Evolutionary conservation across 2,888 invertebrate species (phyloP).

Genomic region (Blastobasis adustella): DNA sequence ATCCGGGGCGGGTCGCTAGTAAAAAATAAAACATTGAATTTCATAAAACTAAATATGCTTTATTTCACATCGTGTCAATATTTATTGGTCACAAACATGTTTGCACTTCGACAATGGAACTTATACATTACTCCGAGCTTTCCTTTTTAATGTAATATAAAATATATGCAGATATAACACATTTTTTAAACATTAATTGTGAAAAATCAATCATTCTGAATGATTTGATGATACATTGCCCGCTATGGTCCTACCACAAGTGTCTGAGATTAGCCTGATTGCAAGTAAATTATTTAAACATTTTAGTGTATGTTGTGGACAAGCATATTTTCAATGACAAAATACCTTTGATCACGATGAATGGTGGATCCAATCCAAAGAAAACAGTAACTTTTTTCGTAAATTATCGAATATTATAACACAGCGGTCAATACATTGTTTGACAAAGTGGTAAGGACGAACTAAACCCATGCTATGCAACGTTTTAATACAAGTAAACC

Average conservation of each 20-base stretch:
- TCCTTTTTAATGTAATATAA: slow-evolving; percentile 42
- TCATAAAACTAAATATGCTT: slow-evolving; percentile 71
- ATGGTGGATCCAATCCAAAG: too few species aligned
- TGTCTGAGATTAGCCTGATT: neutral
- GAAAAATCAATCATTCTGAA: slow-evolving; percentile 14
- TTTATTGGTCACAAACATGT: slow-evolving; percentile 67
- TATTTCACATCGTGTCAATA: slow-evolving; percentile 69
- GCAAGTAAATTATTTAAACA: too few species aligned
- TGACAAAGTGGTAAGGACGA: too few species aligned
- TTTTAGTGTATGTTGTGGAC: too few species aligned
- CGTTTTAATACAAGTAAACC: too few species aligned
- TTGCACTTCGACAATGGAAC: slow-evolving; percentile 53
- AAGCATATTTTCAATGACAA: too few species aligned
- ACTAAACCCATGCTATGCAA: too few species aligned
- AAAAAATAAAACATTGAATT: slow-evolving; percentile 26
- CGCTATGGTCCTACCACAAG: slow-evolving; percentile 6
- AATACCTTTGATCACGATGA: too few species aligned
- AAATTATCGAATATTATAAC: too few species aligned
- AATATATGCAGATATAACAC: slow-evolving; percentile 68
- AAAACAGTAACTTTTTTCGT: too few species aligned
- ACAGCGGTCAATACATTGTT: too few species aligned
- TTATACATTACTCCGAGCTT: slow-evolving; percentile 42
- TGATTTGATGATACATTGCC: slow-evolving; percentile 30
- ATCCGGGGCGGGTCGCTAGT: neutral
- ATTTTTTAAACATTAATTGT: slow-evolving; percentile 44